Evolutionary conservation across 64 coral and sea anemone genomes (phyloP).

Genomic region (Pocillopora verrucosa): DNA sequence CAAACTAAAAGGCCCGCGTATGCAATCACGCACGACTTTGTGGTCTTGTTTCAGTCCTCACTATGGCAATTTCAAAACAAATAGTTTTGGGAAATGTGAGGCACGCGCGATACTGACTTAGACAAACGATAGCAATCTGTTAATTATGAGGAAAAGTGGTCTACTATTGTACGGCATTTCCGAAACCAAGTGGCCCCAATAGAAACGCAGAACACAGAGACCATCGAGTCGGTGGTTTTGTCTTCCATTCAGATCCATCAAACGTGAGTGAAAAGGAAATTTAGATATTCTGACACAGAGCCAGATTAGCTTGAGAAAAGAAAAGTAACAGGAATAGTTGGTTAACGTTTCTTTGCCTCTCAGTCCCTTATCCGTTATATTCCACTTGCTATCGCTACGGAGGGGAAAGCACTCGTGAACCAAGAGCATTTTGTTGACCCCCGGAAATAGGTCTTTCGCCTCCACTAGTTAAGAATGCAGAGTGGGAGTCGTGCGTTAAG

Average conservation of each 20-base stretch:
- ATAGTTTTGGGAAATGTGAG: neutral
- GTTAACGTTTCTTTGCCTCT: too few relatives aligned
- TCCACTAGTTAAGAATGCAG: neutral
- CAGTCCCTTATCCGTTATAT: too few relatives aligned
- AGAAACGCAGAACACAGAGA: neutral
- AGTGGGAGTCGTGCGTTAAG: neutral
- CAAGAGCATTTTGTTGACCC: constrained; percentile 19
- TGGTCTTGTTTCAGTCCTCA: neutral
- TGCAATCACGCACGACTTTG: neutral
- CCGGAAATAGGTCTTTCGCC: constrained; percentile 23
- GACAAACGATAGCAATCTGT: neutral
- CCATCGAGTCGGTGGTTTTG: neutral
- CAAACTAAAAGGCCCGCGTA: neutral
- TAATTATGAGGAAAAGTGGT: neutral
- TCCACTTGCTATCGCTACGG: neutral
- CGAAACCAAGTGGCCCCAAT: neutral
- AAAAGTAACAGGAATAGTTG: too few relatives aligned
- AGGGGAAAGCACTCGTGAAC: neutral
- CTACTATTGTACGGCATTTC: neutral
- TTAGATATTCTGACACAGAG: too few relatives aligned
- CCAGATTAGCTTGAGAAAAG: too few relatives aligned
- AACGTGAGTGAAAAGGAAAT: too few relatives aligned
- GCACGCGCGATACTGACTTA: neutral
- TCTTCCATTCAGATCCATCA: too few relatives aligned
- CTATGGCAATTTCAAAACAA: constrained; percentile 53